Evolutionary conservation across 1,140 invertebrate species (phyloP), one percentile per base, ranked within the genome.

Genomic region (Diprion similis): DNA sequence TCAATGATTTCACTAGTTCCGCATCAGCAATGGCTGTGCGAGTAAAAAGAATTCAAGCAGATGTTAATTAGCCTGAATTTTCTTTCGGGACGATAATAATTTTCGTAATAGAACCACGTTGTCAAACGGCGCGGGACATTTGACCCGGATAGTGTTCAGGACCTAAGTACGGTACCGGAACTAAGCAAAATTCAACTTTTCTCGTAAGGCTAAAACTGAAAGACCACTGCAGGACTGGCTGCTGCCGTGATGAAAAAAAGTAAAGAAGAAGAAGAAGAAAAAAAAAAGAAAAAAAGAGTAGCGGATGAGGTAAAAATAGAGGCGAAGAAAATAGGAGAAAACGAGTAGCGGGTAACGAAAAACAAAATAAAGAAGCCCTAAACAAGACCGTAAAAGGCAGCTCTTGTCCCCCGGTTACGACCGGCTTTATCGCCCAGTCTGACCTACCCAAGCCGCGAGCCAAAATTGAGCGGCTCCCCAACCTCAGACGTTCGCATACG

Each of bases 331-430:
- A 59, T 59, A 17, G 6, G 8, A 17, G n/a, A 17, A 59, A 59
- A 59, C 51, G 11, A 17, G 11, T 13, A 59, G n/a, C 51, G 11
- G n/a, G 0, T 13, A 15, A 59, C 11, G 51, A 59, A 59, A 59
- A 59, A 59, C 6, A 59, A 17, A 59, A 59, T 59, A 59, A 59
- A 59, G 51, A 59, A 59, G n/a, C 51, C 51, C 51, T 59, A 59
- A 59, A 59, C 51, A 59, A 59, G 51, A 17, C n/a, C 51, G 51
- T 59, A 59, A 59, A 59, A 59, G 51, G 51, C 51, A 13, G 51
- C 24, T 59, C 51, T 59, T 59, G 51, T 59, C 51, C n/a, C n/a
- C n/a, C 51, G 51, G 51, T 59, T 59, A 59, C 51, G 51, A 59
- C 51, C 51, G 51, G 9, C n/a, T 59, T 59, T 59, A 59, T 59